These are phyloP conservation scores for Ambastaia sidthimunki DNA, from an alignment of 2,797 vertebrate genomes.

Conservation along the genomic window DNA sequence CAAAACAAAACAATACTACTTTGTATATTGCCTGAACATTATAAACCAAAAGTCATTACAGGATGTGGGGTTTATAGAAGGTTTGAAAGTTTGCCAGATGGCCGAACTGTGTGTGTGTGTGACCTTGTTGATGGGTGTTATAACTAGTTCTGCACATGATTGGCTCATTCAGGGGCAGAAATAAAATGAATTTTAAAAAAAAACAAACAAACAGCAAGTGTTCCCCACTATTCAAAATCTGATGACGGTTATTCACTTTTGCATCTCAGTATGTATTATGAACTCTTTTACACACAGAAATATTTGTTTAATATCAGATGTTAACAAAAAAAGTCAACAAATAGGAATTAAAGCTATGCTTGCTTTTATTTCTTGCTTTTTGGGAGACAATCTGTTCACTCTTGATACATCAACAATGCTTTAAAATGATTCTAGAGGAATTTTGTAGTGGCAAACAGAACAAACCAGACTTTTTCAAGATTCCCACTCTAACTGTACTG, in stretches of 20 bases:
- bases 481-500: slow-evolving; percentile 4
- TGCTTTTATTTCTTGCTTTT: slow-evolving; percentile 51
- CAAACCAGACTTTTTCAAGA: slow-evolving; percentile 5
- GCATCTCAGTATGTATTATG: not conserved
- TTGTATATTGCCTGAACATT: slow-evolving; percentile 5
- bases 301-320: not conserved
- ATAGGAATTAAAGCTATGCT: slow-evolving; percentile 18
- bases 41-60: not conserved
- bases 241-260: not conserved
- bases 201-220: not conserved
- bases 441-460: slow-evolving; percentile 23
- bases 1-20: not conserved
- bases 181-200: slow-evolving; percentile 24
- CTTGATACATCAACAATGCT: slow-evolving; percentile 36
- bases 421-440: slow-evolving; percentile 11
- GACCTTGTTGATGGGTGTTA: slow-evolving; percentile 38
- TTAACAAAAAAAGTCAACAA: slow-evolving; percentile 21
- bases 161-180: slow-evolving; percentile 31
- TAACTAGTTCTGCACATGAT: slow-evolving; percentile 25
- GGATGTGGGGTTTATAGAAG: not conserved
- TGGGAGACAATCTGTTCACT: slow-evolving; percentile 29
- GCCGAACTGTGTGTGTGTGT: slow-evolving; percentile 35
- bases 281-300: not conserved
- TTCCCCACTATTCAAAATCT: not conserved
- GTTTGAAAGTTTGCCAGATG: slow-evolving; percentile 31